phyloP scores from a whole-genome alignment of 2,113 vertebrate species.

The Peromyscus polionotus region DNA sequence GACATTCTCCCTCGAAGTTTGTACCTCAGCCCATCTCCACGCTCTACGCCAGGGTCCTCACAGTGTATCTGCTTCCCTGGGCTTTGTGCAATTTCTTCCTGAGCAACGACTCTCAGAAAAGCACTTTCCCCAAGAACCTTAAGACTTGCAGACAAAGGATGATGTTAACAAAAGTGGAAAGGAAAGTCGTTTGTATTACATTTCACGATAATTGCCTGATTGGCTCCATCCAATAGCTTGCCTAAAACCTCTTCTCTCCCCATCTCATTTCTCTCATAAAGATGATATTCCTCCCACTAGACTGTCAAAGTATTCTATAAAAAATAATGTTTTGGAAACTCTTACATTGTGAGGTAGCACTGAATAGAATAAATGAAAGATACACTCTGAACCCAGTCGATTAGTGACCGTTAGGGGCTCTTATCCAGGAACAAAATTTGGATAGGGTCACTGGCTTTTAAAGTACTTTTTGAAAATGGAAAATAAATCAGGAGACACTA shows the following conservation, averaged over 20 bases:
- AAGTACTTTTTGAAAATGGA: constrained; percentile 41
- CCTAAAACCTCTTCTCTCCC: not conserved
- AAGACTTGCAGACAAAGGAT: not conserved
- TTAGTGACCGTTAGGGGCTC: not conserved
- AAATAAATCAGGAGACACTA: constrained; percentile 36
- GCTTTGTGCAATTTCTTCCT: not conserved
- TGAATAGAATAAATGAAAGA: not conserved
- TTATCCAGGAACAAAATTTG: not conserved
- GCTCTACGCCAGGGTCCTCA: too few species aligned
- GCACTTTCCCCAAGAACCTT: not conserved
- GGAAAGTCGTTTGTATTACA: not conserved
- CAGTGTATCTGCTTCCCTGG: not conserved
- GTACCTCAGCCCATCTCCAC: not conserved
- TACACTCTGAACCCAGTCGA: not conserved
- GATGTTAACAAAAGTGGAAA: constrained; percentile 3
- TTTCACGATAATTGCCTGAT: constrained; percentile 40
- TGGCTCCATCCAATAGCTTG: not conserved
- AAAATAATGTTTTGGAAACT: not conserved
- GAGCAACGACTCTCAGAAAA: not conserved
- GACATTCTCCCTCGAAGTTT: not conserved
- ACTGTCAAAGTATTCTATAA: not conserved
- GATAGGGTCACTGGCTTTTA: constrained; percentile 3
- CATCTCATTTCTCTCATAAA: not conserved
- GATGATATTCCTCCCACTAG: not conserved
- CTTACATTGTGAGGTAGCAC: not conserved